These are phyloP conservation scores for Patiria miniata DNA, from an alignment of 35 echinoderm and acorn worm species.

Conservation along the genomic window DNA sequence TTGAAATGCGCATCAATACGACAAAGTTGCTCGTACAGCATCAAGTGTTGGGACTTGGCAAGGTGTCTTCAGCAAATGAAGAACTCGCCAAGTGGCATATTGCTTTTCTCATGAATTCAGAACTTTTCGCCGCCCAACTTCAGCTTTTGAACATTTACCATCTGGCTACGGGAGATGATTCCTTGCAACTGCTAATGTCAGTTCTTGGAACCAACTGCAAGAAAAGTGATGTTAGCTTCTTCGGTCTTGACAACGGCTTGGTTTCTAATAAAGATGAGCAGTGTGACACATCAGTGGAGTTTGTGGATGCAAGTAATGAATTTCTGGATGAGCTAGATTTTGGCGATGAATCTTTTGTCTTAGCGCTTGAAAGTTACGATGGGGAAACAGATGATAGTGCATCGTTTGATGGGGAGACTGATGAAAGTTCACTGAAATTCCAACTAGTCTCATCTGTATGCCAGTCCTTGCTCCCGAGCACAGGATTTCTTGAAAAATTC, in stretches of 20 bases:
- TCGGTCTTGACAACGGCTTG: not conserved
- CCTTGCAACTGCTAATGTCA: not conserved
- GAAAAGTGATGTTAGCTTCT: not conserved
- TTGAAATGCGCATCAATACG: not conserved
- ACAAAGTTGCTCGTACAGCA: slow-evolving; percentile 14
- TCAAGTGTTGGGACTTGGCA: not conserved
- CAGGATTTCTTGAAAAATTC: not conserved
- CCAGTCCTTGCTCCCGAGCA: slow-evolving; percentile 26
- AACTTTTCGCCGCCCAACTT: slow-evolving; percentile 2
- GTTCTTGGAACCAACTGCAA: not conserved
- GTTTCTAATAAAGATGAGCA: not conserved
- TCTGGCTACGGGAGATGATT: not conserved
- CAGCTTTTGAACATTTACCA: slow-evolving; percentile 43
- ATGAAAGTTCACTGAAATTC: not conserved
- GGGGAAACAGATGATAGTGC: not conserved
- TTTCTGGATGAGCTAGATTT: not conserved
- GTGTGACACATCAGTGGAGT: not conserved
- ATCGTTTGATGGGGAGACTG: not conserved
- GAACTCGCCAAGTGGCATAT: slow-evolving; percentile 6
- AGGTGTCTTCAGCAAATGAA: not conserved
- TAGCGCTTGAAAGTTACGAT: not conserved
- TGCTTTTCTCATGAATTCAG: not conserved
- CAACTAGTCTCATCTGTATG: slow-evolving; percentile 28
- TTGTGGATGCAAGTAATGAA: not conserved
- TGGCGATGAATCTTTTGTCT: not conserved